A percentile compares a stretch with the other conserved stretches of the same genome.
phyloP scores from a whole-genome alignment of 2,888 invertebrate species.

The Amphimallon solstitiale region DNA sequence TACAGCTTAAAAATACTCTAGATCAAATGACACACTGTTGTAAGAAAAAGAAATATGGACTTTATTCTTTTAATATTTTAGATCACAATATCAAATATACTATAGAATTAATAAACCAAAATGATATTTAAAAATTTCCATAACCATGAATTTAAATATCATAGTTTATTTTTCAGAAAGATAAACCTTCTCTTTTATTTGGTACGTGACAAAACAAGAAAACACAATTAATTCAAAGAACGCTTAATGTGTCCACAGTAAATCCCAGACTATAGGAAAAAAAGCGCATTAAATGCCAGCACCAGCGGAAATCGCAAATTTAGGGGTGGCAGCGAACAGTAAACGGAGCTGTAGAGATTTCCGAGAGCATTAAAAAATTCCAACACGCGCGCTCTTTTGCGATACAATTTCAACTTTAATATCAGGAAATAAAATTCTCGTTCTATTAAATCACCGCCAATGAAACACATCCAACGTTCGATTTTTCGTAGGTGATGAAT shows the following conservation, averaged over 20 bases:
- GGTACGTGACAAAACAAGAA: constrained; percentile 18
- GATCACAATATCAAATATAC: too few relatives aligned
- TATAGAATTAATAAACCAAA: too few relatives aligned
- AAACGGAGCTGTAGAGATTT: not conserved
- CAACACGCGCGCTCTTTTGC: constrained; percentile 9
- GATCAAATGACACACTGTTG: too few relatives aligned
- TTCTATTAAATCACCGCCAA: not conserved
- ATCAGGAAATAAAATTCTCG: not conserved
- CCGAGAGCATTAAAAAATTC: constrained; percentile 12
- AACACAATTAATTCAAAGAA: constrained; percentile 21
- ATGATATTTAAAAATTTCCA: too few relatives aligned
- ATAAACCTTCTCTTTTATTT: not conserved
- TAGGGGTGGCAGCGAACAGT: not conserved
- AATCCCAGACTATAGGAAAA: constrained; percentile 17
- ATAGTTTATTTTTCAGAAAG: too few relatives aligned
- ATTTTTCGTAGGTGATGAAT: constrained; percentile 19
- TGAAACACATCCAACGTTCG: constrained; percentile 9
- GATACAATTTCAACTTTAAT: constrained; percentile 27
- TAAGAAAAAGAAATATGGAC: too few relatives aligned
- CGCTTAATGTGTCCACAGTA: constrained; percentile 9
- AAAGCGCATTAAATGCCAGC: constrained; percentile 21
- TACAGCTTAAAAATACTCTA: too few relatives aligned
- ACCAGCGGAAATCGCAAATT: constrained; percentile 25
- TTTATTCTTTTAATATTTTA: too few relatives aligned
- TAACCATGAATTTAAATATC: too few relatives aligned